Percentiles rank a stretch among this genome's conserved stretches.
Conservation (phyloP, 2,888 invertebrate species). For the Periphyllus acericola region DNA sequence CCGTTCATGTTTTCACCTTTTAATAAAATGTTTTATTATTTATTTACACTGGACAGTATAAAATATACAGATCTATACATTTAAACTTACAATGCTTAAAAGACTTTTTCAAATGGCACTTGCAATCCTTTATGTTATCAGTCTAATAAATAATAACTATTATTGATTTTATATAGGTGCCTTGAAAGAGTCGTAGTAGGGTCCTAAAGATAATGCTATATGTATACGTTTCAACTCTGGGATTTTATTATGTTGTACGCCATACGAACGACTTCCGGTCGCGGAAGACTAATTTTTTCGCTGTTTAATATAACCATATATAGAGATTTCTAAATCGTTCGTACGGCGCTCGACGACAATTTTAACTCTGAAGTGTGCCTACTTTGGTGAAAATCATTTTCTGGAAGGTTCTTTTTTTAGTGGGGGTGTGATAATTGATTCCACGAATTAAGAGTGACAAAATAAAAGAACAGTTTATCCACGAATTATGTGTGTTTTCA, state of each 20-base stretch:
- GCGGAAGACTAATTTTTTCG: not conserved
- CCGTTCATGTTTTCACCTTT: not conserved
- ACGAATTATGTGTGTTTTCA: too few species aligned
- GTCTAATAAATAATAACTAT: slow-evolving; percentile 10
- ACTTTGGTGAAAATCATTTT: too few species aligned
- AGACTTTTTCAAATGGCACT: not conserved
- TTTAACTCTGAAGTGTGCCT: too few species aligned
- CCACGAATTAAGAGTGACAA: too few species aligned
- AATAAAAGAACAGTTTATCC: too few species aligned
- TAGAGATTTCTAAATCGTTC: not conserved
- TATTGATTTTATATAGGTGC: not conserved
- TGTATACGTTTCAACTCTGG: too few species aligned
- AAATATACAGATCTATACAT: not conserved
- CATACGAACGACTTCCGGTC: not conserved
- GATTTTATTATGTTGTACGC: not conserved
- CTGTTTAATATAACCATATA: not conserved
- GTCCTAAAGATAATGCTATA: too few species aligned
- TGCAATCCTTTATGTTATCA: not conserved
- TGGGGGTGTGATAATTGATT: too few species aligned
- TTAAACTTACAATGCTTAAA: slow-evolving; percentile 16
- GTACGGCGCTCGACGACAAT: too few species aligned
- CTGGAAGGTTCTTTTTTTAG: too few species aligned
- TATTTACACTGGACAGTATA: not conserved
- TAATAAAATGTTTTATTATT: not conserved
- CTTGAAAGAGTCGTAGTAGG: not conserved